Percentiles rank a stretch among this genome's conserved stretches.
Conservation (phyloP, 2,888 invertebrate genomes). For the Schizaphis graminum region DNA sequence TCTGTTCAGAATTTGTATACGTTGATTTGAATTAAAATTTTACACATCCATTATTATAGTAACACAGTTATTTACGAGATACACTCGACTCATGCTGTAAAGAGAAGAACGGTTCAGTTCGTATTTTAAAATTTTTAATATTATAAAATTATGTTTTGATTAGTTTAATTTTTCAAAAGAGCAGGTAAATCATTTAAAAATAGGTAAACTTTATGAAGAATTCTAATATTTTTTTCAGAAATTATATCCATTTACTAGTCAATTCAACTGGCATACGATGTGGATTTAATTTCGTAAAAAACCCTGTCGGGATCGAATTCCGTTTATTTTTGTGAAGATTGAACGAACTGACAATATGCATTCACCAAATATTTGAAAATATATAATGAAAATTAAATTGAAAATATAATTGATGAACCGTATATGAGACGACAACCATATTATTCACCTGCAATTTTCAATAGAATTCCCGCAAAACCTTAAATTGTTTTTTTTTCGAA, state of each 20-base stretch:
- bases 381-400: background rate
- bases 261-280: no score
- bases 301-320: background rate
- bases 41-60: background rate
- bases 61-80: background rate
- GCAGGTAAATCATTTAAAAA: no score
- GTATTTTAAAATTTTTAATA: background rate
- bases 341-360: background rate
- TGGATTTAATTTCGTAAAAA: no score
- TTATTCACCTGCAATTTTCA: background rate
- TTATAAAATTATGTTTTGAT: background rate
- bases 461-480: background rate
- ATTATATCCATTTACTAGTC: background rate
- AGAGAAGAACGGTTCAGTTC: no score
- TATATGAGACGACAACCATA: background rate
- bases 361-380: background rate
- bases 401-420: background rate
- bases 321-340: background rate
- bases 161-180: background rate
- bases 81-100: no score
- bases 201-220: background rate
- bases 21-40: background rate
- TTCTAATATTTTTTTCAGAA: background rate
- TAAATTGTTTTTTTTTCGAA: conserved; percentile 6
- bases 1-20: background rate